Percentiles rank a stretch among this genome's conserved stretches.
Conservation (phyloP, 2,797 vertebrate genomes). For the Clarias platycephalus region DNA sequence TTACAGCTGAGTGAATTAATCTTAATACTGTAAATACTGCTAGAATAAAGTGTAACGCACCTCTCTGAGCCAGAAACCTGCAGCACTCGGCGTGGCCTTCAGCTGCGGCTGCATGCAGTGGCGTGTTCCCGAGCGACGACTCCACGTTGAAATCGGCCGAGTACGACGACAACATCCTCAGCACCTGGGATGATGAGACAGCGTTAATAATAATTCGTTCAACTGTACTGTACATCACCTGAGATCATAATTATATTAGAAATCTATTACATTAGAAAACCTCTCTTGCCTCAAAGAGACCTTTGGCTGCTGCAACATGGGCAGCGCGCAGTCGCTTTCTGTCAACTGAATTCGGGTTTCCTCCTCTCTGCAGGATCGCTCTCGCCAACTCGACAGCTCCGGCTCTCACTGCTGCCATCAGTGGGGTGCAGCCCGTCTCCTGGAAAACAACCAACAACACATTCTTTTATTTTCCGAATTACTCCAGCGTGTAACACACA, state of each 20-base stretch:
- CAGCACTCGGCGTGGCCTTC: slow-evolving; percentile 79
- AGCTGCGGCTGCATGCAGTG: slow-evolving; percentile 78
- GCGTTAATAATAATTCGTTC: not conserved
- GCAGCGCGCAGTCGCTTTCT: slow-evolving; percentile 70
- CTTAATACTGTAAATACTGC: not conserved
- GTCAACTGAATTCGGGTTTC: slow-evolving; percentile 73
- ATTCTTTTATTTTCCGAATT: not conserved
- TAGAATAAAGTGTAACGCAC: slow-evolving; percentile 57
- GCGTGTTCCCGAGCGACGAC: slow-evolving; percentile 74
- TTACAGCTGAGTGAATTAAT: not conserved
- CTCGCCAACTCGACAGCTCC: slow-evolving; percentile 71
- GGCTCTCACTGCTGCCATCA: slow-evolving; percentile 79
- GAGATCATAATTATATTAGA: not conserved
- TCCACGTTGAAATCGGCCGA: slow-evolving; percentile 74
- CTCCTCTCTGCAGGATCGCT: slow-evolving; percentile 76
- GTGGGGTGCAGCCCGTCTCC: slow-evolving; percentile 75
- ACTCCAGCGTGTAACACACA: not conserved
- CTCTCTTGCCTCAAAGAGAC: slow-evolving; percentile 74
- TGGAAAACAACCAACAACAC: slow-evolving; percentile 43
- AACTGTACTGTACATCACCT: not conserved
- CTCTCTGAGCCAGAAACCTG: slow-evolving; percentile 83
- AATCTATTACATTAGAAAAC: not conserved
- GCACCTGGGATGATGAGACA: slow-evolving; percentile 41
- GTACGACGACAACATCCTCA: slow-evolving; percentile 67
- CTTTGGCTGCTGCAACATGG: slow-evolving; percentile 82